Evolutionary conservation across 2,113 vertebrate species (phyloP), one percentile per base, ranked within the genome.

Genomic region (Epinephelus moara): DNA sequence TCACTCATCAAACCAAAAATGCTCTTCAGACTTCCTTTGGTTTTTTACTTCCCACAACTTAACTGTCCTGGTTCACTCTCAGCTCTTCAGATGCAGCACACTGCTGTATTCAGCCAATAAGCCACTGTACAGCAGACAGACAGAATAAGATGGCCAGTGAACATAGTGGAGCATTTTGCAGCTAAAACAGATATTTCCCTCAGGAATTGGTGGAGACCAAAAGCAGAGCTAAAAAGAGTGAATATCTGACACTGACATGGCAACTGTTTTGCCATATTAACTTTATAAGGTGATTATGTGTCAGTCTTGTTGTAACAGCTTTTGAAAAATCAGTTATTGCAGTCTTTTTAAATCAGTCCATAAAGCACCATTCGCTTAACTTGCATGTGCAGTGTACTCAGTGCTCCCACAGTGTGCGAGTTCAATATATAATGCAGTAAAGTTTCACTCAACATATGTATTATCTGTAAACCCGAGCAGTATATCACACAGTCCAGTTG

Each of bases 401-500:
- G 21, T 45, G 47, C 9, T 75, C 56, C 30, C n/a, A 19, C 52
- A 30, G 15, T n/a, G 17, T 30, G 15, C 27, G 50, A 57, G 27
- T 59, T 67, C 3, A 74, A 7, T 6, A 9, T 17, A 56, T 18
- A n/a, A 30, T 3, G 45, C 13, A 64, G 17, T 27, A 49, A 49
- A 64, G 37, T 33, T 57, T 40, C 18, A 59, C 67, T 72, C 60
- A 64, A 6, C 19, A 37, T 47, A 23, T 42, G 53, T 57, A 45
- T 53, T 25, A n/a, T 64, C 21, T 70, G 57, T 70, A 75, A 56
- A 68, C 53, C 33, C 1, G 21, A 5, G 7, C 59, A 4, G 57
- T 63, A 23, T 2, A 56, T 75, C 63, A 79, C 53, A 50, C 64
- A 37, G 70, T 52, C 7, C 25, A 59, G 52, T 33, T 52, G 25